These are phyloP conservation scores for Cephus nigrinus DNA, from an alignment of 2,888 invertebrate genomes.

Conservation along the genomic window DNA sequence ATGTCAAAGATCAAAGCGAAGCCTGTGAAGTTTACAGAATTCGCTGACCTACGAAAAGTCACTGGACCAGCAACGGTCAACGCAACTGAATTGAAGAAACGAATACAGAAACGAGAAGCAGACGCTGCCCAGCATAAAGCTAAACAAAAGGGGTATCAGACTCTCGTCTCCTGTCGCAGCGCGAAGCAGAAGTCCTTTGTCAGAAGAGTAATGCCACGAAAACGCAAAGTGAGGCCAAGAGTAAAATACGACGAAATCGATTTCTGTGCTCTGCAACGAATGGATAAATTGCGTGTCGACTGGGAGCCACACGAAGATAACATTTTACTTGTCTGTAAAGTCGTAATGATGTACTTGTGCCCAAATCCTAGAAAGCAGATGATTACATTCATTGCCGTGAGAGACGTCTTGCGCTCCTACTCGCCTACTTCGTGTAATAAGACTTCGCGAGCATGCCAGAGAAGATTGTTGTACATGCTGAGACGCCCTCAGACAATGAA, in stretches of 20 bases:
- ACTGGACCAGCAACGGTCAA: constrained; percentile 40
- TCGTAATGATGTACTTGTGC: constrained; percentile 71
- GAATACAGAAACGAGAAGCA: constrained; percentile 11
- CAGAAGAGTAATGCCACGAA: constrained; percentile 53
- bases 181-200: constrained; percentile 47
- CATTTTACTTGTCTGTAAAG: constrained; percentile 75
- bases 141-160: constrained; percentile 14
- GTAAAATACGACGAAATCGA: constrained; percentile 74
- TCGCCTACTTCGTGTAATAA: constrained; percentile 72
- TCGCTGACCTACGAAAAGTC: constrained; percentile 42
- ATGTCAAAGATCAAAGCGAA: constrained; percentile 27
- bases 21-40: constrained; percentile 48
- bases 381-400: constrained; percentile 66
- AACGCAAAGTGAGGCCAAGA: constrained; percentile 35
- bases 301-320: constrained; percentile 80
- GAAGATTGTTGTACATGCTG: constrained; percentile 74
- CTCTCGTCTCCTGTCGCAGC: constrained; percentile 13
- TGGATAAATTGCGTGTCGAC: constrained; percentile 72
- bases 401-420: constrained; percentile 71
- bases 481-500: constrained; percentile 71
- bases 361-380: constrained; percentile 63
- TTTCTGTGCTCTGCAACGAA: constrained; percentile 72
- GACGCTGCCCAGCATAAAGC: constrained; percentile 2
- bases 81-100: constrained; percentile 31
- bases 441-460: constrained; percentile 76